Evolutionary conservation across 2,888 invertebrate species (phyloP).

Genomic region (Thecophora atra): DNA sequence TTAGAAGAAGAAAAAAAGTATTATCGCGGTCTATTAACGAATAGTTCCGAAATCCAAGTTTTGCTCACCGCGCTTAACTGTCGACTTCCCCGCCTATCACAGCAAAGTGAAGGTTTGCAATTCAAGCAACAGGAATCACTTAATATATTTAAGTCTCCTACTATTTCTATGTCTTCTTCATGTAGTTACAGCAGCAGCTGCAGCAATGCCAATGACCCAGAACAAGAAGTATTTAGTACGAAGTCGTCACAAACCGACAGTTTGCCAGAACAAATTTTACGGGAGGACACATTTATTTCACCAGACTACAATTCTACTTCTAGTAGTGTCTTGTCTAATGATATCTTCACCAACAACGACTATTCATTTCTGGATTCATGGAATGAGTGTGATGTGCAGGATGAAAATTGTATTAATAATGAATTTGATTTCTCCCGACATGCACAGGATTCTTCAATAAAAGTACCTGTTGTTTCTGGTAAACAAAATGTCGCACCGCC

Average conservation of each 20-base stretch:
- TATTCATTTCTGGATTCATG: conserved; percentile 45
- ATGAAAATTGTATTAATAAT: conserved; percentile 36
- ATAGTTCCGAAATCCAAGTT: conserved; percentile 68
- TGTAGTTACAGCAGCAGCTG: conserved; percentile 40
- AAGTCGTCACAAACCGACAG: conserved; percentile 49
- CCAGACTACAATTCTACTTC: background rate
- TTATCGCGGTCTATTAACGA: conserved; percentile 69
- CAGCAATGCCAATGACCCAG: conserved; percentile 41
- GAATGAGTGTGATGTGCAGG: conserved; percentile 42
- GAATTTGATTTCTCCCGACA: background rate
- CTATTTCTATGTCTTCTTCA: conserved; percentile 43
- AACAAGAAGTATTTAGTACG: conserved; percentile 41
- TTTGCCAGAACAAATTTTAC: conserved; percentile 26
- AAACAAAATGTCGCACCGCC: conserved; percentile 50
- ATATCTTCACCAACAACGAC: conserved; percentile 57
- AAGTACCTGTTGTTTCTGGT: conserved; percentile 28
- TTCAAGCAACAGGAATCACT: background rate
- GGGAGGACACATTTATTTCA: conserved; percentile 37
- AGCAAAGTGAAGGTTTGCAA: background rate
- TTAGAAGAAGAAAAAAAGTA: conserved; percentile 69
- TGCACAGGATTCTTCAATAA: background rate
- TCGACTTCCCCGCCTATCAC: conserved; percentile 20
- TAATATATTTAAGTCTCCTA: conserved; percentile 40
- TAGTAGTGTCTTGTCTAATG: conserved; percentile 29
- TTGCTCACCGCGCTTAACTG: conserved; percentile 66